Percentiles rank a stretch among this genome's conserved stretches.
phyloP scores from a whole-genome alignment of 2,113 vertebrate species.

The Neotoma lepida region DNA sequence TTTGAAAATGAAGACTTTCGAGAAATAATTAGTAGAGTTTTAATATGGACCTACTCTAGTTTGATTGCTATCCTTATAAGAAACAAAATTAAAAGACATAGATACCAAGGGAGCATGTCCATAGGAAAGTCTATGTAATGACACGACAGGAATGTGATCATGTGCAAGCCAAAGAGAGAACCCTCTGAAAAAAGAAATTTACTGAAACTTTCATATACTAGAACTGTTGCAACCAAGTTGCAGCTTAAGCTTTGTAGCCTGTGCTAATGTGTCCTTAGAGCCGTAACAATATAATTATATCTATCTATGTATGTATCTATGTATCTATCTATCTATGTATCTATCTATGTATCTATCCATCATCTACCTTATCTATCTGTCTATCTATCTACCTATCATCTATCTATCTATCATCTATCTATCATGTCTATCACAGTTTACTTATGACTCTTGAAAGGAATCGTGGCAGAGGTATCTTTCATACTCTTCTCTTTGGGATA shows the following conservation, averaged over 20 bases:
- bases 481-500: background rate
- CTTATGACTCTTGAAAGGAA: background rate
- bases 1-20: background rate
- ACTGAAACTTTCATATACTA: background rate
- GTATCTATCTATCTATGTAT: too few relatives aligned
- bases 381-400: background rate
- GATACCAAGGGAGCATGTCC: background rate
- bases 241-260: background rate
- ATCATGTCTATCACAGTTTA: background rate
- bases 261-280: background rate
- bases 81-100: background rate
- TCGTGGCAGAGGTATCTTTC: background rate
- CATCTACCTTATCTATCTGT: background rate
- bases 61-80: background rate
- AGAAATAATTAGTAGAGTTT: slow-evolving; percentile 8
- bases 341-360: background rate
- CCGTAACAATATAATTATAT: background rate
- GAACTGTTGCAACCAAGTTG: background rate
- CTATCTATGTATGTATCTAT: too few relatives aligned
- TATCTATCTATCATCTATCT: background rate
- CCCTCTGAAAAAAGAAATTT: background rate
- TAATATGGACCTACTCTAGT: background rate
- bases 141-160: background rate
- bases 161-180: background rate
- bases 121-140: background rate